These are phyloP conservation scores for Drosophila tsacasi DNA, from an alignment of 1,140 invertebrate genomes.

Conservation along the genomic window DNA sequence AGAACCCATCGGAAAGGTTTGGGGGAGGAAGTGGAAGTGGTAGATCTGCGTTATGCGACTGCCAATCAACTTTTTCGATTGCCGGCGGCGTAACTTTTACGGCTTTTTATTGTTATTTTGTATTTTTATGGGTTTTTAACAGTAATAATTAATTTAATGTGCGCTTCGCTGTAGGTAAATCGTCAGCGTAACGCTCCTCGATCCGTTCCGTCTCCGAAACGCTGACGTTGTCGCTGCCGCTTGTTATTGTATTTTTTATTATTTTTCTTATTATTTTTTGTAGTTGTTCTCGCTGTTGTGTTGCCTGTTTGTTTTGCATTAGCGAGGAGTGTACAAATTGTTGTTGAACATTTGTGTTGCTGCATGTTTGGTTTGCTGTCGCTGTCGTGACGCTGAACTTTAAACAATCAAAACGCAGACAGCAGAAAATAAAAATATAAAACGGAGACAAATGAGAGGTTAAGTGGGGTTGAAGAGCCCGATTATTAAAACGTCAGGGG, in stretches of 20 bases:
- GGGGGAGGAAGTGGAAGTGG: background rate
- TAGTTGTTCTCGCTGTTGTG: background rate
- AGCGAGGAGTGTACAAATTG: constrained; percentile 35
- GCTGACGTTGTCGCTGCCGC: constrained; percentile 18
- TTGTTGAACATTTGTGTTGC: constrained; percentile 33
- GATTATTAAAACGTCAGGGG: background rate
- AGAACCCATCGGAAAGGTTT: background rate
- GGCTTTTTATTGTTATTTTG: constrained; percentile 74
- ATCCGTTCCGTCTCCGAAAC: constrained; percentile 8
- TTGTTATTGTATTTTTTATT: constrained; percentile 6
- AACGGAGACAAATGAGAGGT: constrained; percentile 30
- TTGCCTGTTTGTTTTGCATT: constrained; percentile 58
- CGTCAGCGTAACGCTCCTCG: constrained; percentile 41
- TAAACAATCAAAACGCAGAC: constrained; percentile 32
- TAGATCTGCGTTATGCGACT: constrained; percentile 45
- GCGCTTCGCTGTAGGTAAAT: constrained; percentile 77
- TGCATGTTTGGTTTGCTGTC: constrained; percentile 26
- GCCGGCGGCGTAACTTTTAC: constrained; percentile 64
- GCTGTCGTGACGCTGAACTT: constrained; percentile 31
- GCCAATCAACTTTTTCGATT: constrained; percentile 67
- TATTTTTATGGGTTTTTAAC: constrained; percentile 79
- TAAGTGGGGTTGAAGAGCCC: constrained; percentile 31
- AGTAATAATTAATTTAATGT: constrained; percentile 83
- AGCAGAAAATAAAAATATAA: constrained; percentile 8
- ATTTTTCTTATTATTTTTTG: background rate